A percentile compares a stretch with the other conserved stretches of the same genome.
phyloP scores from a whole-genome alignment of 1,140 invertebrate species.

The Neodiprion fabricii region DNA sequence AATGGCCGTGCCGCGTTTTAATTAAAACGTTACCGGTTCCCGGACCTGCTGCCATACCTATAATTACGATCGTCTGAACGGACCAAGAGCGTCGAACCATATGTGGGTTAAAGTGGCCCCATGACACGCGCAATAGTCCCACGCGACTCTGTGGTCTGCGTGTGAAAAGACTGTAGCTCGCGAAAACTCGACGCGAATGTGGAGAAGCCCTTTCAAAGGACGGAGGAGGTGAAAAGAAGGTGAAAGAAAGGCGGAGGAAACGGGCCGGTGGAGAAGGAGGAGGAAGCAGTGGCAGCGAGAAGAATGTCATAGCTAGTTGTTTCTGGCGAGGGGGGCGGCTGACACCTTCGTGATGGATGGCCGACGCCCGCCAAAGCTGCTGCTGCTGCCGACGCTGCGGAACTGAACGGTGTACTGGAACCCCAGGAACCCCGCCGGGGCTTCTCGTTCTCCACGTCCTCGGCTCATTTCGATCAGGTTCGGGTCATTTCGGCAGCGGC shows the following conservation, averaged over 20 bases:
- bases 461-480: neutral
- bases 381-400: constrained; percentile 38
- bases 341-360: constrained; percentile 60
- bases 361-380: constrained; percentile 49
- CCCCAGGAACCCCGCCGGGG: neutral
- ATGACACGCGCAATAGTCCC: neutral
- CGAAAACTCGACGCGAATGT: neutral
- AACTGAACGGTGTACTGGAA: neutral
- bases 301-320: constrained; percentile 62
- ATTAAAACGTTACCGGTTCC: constrained; percentile 39
- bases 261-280: constrained; percentile 35
- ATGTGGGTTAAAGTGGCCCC: neutral
- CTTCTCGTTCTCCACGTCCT: neutral
- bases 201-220: neutral
- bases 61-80: neutral
- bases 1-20: constrained; percentile 40
- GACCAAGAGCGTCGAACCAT: neutral
- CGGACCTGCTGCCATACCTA: constrained; percentile 7
- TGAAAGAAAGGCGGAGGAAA: constrained; percentile 22
- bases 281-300: constrained; percentile 51
- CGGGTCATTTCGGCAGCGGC: neutral
- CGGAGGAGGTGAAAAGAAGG: neutral
- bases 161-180: neutral
- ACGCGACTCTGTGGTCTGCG: neutral
- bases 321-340: constrained; percentile 52